Base-by-base conservation (phyloP, 2,113 vertebrate genomes). In the Cyanoderma ruficeps region DNA sequence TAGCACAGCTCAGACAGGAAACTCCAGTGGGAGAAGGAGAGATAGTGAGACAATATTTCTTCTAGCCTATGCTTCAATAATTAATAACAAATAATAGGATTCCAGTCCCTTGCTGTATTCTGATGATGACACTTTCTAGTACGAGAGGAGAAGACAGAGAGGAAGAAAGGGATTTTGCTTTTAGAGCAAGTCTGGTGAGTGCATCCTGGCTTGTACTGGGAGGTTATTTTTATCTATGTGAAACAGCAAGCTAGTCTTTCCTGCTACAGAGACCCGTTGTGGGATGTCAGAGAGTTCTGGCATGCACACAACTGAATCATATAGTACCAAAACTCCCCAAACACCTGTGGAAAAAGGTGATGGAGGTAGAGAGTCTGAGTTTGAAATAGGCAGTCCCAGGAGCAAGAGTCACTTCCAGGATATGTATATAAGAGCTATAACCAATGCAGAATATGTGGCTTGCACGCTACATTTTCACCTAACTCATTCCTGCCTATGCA, bases 51-150 rank as follows among this genome's bases (percentile, higher is more conserved):
- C 50, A 69, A 42, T 42, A 79, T 61, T 87, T 22, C 46, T 85
- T 85, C 57, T 55, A 91, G 44, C 4, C 6, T 42, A 35, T 65
- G 46, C 21, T 91, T 96, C 55, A 87, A 53, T 65, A 93, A 87
- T 76, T 90, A 83, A 94, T 86, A 59, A 52, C 10, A 87, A 93
- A 87, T 87, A 67, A 81, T 70, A 83, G 9, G 18, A 70, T 76
- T 80, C 42, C 3, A 1, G 11, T 72, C 63, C 24, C 67, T 85
- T 57, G 41, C 35, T 70, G 70, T 53, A 24, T 87, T 85, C 10
- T 63, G 49, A 50, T 61, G 24, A 83, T 92, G 33, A 67, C n/a
- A 33, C 42, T 82, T 94, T 46, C 37, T 17, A 53, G 55, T 71
- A 13, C 0, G 7, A 84, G 22, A 1, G 0, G 47, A 81, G 49